Base-by-base conservation (phyloP, 1,140 invertebrate species). In the Bombus balteatus region DNA sequence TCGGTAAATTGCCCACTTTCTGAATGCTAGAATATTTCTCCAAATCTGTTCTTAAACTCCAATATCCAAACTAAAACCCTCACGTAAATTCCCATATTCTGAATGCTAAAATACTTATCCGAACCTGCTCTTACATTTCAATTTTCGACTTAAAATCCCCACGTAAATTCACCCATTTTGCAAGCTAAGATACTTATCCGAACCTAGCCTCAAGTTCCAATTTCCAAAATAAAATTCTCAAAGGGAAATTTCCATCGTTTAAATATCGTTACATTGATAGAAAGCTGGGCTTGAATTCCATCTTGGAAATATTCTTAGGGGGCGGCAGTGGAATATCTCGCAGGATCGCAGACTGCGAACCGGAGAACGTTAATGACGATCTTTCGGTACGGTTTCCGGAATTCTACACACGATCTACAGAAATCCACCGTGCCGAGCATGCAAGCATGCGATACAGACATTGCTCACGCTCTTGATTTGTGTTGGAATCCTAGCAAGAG, bases 291-390 rank as follows among this genome's bases (percentile, higher is more conserved):
- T 32, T 10, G 9, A 25, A 34, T 65, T 65, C 75, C 25, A 62
- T 41, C 34, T n/a, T 15, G 28, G 37, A 32, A 78, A 78, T 78
- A 66, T 65, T 43, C 28, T 65, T 13, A 28, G 59, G 37, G 37
- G 37, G 4, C 41, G 28, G 25, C 15, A 28, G 47, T 0, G 22
- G 65, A 28, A 80, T 80, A 80, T 80, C 32, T 53, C 3, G 10
- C 5, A 37, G 65, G 75, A 65, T 77, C 37, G 47, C 25, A 34
- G 32, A 15, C 59, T 32, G 34, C 25, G 57, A 47, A 41, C 9
- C 18, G 3, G 62, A n/a, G 65, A 47, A 47, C 77, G 77, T 22
- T 79, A 79, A 79, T 47, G 77, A 80, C 78, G 65, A 80, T 80
- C 65, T 80, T 80, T 70, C 37, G 43, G 43, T 15, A 2, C 9